phyloP scores from a whole-genome alignment of 2,797 vertebrate genomes.

The Danio kyathit region DNA sequence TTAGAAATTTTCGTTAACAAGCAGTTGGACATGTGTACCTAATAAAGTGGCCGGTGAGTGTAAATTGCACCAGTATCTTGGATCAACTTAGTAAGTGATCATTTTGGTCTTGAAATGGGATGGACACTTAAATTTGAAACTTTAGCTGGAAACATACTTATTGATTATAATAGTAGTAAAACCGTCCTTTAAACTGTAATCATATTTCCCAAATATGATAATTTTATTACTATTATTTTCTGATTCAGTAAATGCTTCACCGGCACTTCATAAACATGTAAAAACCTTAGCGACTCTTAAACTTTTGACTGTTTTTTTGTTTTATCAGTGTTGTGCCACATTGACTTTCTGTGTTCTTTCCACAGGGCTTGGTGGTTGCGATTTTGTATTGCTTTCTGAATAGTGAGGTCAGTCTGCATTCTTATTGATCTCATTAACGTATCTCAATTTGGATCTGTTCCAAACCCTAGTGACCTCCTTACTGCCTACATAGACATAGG shows the following conservation, averaged over 20 bases:
- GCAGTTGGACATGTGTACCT: no score
- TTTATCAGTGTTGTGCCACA: background rate
- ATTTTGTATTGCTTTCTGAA: constrained; percentile 95
- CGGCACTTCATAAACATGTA: background rate
- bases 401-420: constrained; percentile 85
- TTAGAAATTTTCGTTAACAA: no score
- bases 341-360: constrained; percentile 55
- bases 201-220: no score
- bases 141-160: no score
- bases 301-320: background rate
- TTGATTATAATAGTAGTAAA: no score
- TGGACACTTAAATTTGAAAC: no score
- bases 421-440: background rate
- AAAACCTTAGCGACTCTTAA: background rate
- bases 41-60: no score
- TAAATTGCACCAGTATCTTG: no score
- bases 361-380: constrained; percentile 91
- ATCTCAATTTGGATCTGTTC: background rate
- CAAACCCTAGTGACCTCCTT: background rate
- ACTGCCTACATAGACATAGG: background rate
- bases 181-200: no score
- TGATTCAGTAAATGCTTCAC: background rate
- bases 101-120: no score
- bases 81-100: no score
- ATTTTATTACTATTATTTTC: no score